These are phyloP conservation scores for Peromyscus eremicus DNA, from an alignment of 2,797 vertebrate species.

Conservation along the genomic window DNA sequence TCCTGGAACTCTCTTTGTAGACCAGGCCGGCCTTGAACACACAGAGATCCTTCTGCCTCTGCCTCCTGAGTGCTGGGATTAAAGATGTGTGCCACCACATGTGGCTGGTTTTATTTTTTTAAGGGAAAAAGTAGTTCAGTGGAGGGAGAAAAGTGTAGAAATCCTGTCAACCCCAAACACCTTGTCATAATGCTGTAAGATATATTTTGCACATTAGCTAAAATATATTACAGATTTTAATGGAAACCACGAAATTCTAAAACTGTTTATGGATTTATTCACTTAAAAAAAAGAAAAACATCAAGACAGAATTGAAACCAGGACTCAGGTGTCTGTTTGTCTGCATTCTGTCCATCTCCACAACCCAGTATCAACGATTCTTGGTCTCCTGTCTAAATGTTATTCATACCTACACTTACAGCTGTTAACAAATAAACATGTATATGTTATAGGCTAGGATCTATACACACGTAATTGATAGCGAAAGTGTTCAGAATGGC, in stretches of 20 bases:
- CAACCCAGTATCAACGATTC: neutral
- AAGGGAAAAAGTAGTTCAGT: neutral
- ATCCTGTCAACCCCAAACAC: neutral
- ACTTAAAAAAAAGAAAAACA: neutral
- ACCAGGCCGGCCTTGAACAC: neutral
- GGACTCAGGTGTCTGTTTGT: neutral
- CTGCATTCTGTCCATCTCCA: neutral
- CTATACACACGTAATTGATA: neutral
- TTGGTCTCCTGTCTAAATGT: neutral
- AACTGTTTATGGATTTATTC: neutral
- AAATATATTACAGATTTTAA: conserved; percentile 37
- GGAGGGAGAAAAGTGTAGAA: neutral
- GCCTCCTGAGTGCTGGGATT: neutral
- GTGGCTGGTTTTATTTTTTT: neutral
- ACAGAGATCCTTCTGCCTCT: neutral
- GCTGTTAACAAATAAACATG: neutral
- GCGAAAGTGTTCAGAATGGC: neutral
- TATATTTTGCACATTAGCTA: neutral
- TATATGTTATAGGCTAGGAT: too few species aligned
- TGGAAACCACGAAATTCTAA: conserved; percentile 16
- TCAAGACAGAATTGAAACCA: neutral
- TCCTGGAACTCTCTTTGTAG: neutral
- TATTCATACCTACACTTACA: neutral
- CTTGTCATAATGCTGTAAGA: neutral
- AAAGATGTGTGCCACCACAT: neutral